phyloP scores from a whole-genome alignment of 2,113 vertebrate genomes.

The Accipiter virgatus region DNA sequence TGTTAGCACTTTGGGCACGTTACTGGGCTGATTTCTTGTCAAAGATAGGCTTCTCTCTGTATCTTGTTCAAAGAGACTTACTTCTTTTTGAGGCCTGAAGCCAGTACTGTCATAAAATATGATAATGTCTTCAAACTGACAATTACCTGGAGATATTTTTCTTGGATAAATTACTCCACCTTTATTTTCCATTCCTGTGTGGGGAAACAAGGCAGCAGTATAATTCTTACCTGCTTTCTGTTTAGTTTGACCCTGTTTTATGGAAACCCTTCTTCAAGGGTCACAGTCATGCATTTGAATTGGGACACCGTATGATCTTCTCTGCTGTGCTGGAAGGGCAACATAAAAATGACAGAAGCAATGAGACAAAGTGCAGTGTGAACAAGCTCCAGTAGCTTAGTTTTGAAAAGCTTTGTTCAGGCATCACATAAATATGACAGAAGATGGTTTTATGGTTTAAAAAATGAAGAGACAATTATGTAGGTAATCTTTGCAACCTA shows the following conservation, averaged over 20 bases:
- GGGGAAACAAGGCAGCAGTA: not conserved
- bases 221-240: not conserved
- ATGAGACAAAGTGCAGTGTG: not conserved
- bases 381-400: not conserved
- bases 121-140: slow-evolving; percentile 1
- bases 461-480: slow-evolving; percentile 36
- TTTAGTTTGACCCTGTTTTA: not conserved
- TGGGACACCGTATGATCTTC: not conserved
- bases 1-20: not conserved
- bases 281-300: not conserved
- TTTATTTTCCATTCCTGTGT: not conserved
- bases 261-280: not conserved
- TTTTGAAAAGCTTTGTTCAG: slow-evolving; percentile 24
- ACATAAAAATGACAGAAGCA: slow-evolving; percentile 35
- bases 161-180: not conserved
- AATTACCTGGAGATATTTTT: slow-evolving; percentile 9
- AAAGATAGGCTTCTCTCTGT: not conserved
- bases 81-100: not conserved
- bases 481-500: slow-evolving; percentile 45
- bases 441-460: slow-evolving; percentile 21
- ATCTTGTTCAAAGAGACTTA: not conserved
- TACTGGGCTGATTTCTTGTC: not conserved
- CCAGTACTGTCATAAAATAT: not conserved
- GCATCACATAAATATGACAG: slow-evolving; percentile 40
- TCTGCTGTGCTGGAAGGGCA: not conserved